Conservation (phyloP, 1,140 invertebrate genomes). For the Macrobrachium rosenbergii region DNA sequence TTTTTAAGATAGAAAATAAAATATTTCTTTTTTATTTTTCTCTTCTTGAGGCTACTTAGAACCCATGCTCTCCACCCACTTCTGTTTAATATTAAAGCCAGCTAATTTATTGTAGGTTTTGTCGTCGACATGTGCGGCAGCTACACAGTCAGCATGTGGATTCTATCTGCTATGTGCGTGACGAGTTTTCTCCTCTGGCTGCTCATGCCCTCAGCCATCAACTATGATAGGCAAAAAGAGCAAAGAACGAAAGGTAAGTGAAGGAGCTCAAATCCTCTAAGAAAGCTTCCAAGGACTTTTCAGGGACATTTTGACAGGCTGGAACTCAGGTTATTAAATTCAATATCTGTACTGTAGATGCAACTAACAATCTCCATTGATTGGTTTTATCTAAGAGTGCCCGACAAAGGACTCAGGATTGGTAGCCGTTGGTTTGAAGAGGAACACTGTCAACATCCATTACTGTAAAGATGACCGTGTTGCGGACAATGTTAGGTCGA, state of each 20-base stretch:
- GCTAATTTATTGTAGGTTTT: not conserved
- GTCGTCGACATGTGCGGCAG: slow-evolving; percentile 18
- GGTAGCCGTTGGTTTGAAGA: no score
- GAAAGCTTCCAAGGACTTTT: not conserved
- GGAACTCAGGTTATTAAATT: no score
- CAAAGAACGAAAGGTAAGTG: not conserved
- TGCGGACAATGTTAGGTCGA: no score
- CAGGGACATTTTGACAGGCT: no score
- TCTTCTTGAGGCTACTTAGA: not conserved
- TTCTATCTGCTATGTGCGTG: not conserved
- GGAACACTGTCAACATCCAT: no score
- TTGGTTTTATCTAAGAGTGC: no score
- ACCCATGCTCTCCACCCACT: no score
- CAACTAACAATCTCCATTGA: no score
- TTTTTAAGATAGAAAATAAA: no score
- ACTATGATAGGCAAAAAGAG: not conserved
- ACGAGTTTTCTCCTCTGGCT: not conserved
- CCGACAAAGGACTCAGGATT: no score
- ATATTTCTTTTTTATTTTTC: not conserved
- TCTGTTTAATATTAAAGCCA: not conserved
- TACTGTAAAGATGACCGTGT: no score
- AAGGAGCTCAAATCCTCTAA: not conserved
- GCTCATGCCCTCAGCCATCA: slow-evolving; percentile 4
- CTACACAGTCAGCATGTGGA: slow-evolving; percentile 46
- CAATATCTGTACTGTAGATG: no score